Percentiles rank a stretch among this genome's conserved stretches.
Conservation (phyloP, 2,888 invertebrate genomes). For the Leptogaster cylindrica region DNA sequence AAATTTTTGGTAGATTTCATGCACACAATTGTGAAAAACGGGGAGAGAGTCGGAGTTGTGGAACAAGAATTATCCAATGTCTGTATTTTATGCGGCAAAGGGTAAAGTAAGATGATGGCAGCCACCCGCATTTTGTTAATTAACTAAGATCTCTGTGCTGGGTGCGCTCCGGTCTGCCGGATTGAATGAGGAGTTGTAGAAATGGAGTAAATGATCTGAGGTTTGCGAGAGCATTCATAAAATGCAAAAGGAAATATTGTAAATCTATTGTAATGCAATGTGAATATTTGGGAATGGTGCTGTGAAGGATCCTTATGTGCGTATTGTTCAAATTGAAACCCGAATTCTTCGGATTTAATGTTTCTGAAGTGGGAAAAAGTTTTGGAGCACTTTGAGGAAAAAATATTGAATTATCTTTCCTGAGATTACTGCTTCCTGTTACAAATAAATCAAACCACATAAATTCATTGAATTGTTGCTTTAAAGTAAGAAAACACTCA, state of each 20-base stretch:
- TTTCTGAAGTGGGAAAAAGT: too few species aligned
- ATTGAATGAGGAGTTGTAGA: background rate
- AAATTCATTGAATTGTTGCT: background rate
- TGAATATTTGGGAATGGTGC: too few species aligned
- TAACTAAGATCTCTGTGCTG: conserved; percentile 29
- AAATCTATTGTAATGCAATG: too few species aligned
- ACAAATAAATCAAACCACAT: background rate
- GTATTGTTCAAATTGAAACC: too few species aligned
- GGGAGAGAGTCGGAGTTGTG: background rate
- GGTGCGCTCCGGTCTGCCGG: background rate
- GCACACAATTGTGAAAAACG: background rate
- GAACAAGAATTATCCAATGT: background rate
- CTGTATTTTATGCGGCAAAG: background rate
- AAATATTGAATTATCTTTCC: too few species aligned
- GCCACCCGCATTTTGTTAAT: conserved; percentile 38
- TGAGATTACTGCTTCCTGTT: too few species aligned
- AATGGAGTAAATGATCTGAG: background rate
- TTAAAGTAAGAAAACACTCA: background rate
- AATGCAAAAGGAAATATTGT: background rate
- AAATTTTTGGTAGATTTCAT: background rate
- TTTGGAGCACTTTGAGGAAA: too few species aligned
- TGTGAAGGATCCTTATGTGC: too few species aligned
- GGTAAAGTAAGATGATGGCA: conserved; percentile 20
- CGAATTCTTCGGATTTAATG: too few species aligned
- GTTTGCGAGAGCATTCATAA: background rate